Evolutionary conservation across 2,888 invertebrate species (phyloP), one percentile per base, ranked within the genome.

Genomic region (Brassicogethes aeneus): DNA sequence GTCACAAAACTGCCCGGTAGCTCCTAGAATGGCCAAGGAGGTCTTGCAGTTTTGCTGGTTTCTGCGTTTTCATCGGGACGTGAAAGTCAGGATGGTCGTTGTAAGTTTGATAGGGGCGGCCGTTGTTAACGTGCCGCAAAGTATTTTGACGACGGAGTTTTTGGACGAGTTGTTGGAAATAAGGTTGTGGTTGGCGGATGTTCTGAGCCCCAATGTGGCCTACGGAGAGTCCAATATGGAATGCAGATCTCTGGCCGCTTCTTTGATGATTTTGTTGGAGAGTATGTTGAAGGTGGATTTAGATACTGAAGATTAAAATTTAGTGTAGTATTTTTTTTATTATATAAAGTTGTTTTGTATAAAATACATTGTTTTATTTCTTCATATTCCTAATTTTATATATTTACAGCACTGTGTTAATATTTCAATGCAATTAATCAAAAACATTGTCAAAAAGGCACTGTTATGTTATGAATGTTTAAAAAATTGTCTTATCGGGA

Each of bases 21-120:
- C 77, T 7, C 64, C 76, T 0, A 72, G 74, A 45, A 84, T 89
- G 69, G 80, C 79, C 1, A 75, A 74, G 45, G 87, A 87, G 55
- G 69, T 84, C 1, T 68, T 88, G 1, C 79, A 80, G 47, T 71
- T 88, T 45, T 72, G 79, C 8, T 73, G 81, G 63, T 76, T 75
- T 40, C 65, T 87, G 51, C 70, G 82, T 31, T 83, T 79, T 54
- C 79, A 82, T 29, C 65, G 72, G 0, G 82, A 87, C 40, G 73
- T 79, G 0, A 77, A 77, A 51, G 76, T 89, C 1, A 73, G 84
- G 37, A 65, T 74, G 13, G 78, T 77, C 3, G 76, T 80, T 0
- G 69, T 88, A n/a, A 75, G 79, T 14, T 70, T 85, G 37, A 64
- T 86, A 1, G 82, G 80, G 0, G 71, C 82, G 0, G 76, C 81